Conservation (phyloP, 1,140 invertebrate species). For the Hormaphis cornu region DNA sequence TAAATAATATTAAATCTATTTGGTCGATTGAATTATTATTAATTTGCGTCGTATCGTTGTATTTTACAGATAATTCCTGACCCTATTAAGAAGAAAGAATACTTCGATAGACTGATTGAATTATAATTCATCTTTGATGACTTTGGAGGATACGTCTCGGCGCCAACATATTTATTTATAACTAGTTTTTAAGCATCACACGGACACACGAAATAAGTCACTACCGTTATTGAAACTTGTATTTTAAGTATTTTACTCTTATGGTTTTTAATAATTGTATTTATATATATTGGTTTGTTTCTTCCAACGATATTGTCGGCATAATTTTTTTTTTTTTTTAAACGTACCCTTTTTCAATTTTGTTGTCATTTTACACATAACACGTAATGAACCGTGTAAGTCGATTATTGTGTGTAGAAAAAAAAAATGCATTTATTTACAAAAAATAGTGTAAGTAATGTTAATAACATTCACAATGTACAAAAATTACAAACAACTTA, state of each 20-base stretch:
- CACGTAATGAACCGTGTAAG: neutral
- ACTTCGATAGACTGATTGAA: conserved; percentile 36
- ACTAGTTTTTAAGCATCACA: neutral
- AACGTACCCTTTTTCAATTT: neutral
- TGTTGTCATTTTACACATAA: neutral
- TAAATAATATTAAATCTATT: too few relatives aligned
- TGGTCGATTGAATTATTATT: too few relatives aligned
- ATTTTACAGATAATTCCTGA: conserved; percentile 62
- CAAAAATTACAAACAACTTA: neutral
- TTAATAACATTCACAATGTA: neutral
- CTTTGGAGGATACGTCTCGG: neutral
- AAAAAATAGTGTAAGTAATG: neutral
- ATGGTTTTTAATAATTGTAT: neutral
- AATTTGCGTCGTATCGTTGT: neutral
- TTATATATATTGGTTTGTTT: neutral
- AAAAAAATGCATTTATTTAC: conserved; percentile 15
- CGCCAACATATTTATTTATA: neutral
- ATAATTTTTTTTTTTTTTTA: neutral
- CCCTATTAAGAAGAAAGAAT: conserved; percentile 53
- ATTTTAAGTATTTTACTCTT: too few relatives aligned
- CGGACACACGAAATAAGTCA: neutral
- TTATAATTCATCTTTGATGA: neutral
- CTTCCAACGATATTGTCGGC: too few relatives aligned
- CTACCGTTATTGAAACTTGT: too few relatives aligned
- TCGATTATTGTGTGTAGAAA: neutral